phyloP scores from a whole-genome alignment of 2,797 vertebrate species.

The Trachurus trachurus region DNA sequence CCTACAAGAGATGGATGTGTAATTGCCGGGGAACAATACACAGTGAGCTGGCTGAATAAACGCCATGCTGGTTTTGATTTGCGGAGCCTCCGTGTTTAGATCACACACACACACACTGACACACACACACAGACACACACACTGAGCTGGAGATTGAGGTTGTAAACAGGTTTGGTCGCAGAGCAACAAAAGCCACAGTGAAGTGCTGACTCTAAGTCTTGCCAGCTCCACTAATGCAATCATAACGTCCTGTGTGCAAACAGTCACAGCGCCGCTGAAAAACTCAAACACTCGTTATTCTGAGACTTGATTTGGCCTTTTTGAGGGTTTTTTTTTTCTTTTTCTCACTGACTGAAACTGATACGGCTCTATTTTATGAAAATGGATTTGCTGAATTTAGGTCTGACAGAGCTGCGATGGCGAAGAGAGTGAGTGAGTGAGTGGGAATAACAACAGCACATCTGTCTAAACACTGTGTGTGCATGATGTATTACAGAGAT shows the following conservation, averaged over 20 bases:
- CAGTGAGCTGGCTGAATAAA: constrained; percentile 52
- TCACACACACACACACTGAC: background rate
- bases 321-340: constrained; percentile 9
- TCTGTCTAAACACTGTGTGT: background rate
- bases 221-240: constrained; percentile 60
- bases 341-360: constrained; percentile 46
- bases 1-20: constrained; percentile 37
- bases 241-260: constrained; percentile 50
- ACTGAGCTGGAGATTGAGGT: constrained; percentile 7
- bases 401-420: constrained; percentile 26
- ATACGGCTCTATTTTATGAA: constrained; percentile 22
- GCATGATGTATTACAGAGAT: background rate
- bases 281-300: constrained; percentile 42
- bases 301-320: constrained; percentile 27
- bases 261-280: constrained; percentile 27
- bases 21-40: constrained; percentile 67
- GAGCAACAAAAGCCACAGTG: constrained; percentile 39
- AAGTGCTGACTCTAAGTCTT: constrained; percentile 45
- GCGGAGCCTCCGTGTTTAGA: constrained; percentile 36
- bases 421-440: background rate
- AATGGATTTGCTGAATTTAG: constrained; percentile 24
- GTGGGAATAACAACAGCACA: constrained; percentile 4
- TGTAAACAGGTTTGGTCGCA: constrained; percentile 34
- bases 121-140: background rate
- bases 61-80: constrained; percentile 29